Percentiles rank a stretch among this genome's conserved stretches.
Evolutionary conservation across 2,888 invertebrate species (phyloP).

Genomic region (Lasioglossum marginatum): DNA sequence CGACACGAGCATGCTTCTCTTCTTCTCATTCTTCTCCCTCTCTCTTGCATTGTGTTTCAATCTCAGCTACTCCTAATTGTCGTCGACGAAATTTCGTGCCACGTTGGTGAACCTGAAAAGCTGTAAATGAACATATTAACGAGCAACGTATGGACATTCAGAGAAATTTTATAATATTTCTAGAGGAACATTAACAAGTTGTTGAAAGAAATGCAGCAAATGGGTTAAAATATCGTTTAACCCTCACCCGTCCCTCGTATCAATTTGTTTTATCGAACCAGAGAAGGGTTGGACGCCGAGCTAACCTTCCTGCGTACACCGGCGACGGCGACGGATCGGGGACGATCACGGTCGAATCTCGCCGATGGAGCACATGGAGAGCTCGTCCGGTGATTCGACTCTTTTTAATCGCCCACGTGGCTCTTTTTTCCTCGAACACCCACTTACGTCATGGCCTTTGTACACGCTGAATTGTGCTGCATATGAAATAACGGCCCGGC

Average conservation of each 20-base stretch:
- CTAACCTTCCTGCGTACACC: neutral
- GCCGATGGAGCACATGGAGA: neutral
- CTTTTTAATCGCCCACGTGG: conserved; percentile 42
- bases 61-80: neutral
- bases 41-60: neutral
- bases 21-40: neutral
- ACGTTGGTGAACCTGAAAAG: neutral
- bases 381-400: conserved; percentile 24
- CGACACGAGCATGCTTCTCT: conserved; percentile 6
- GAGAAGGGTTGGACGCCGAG: neutral
- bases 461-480: conserved; percentile 23
- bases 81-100: neutral
- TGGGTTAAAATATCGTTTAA: no score
- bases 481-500: conserved; percentile 42
- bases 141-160: no score
- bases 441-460: conserved; percentile 43
- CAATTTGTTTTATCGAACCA: neutral
- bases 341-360: neutral
- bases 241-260: no score
- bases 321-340: conserved; percentile 19
- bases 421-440: conserved; percentile 9
- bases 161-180: no score
- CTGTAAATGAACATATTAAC: no score
- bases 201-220: no score
- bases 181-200: no score